Base-by-base conservation (phyloP, 2,797 vertebrate genomes). In the Notoglanidium macrostoma region DNA sequence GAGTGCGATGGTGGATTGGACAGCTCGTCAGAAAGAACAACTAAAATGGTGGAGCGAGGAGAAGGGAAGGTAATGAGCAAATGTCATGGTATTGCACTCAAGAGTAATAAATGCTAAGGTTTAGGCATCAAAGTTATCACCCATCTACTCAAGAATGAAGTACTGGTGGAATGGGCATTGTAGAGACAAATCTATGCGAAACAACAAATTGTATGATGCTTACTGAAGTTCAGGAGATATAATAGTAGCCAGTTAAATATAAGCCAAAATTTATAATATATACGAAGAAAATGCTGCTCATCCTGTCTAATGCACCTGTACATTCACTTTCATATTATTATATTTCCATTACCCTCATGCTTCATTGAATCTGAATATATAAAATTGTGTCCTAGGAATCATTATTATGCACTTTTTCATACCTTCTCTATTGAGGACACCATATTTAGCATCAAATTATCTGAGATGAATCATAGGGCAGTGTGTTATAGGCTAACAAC, bases 41-140 rank as follows among this genome's bases (percentile, higher is more conserved):
- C 55, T 74, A 86, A 61, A 57, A 68, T 3, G 17, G 35, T 61
- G 84, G 67, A 14, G 70, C 51, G n/a, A 77, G 49, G 70, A 76
- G 26, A 63, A 59, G 29, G n/a, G 74, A 81, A 44, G 83, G 55
- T 86, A 83, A 84, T 59, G 93, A 95, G 93, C 93, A 94, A 94
- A 94, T 94, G 93, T 94, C 92, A 92, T 87, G 90, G 93, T 94
- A 92, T 93, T 94, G 92, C 79, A 90, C 92, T 92, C 88, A 89
- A 91, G 90, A 93, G 88, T 88, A 91, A 90, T 91, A 92, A 88
- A 40, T 67, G 85, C 67, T 49, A 85, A 88, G 88, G 89, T 91
- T 92, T 88, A 92, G 92, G 90, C 92, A 92, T 94, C 90, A 89
- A 68, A 78, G 32, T 72, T 57, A 85, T 89, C 86, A 85, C 63